Evolutionary conservation across 2,888 invertebrate species (phyloP), one percentile per base, ranked within the genome.

Genomic region (Hemithea aestivaria): DNA sequence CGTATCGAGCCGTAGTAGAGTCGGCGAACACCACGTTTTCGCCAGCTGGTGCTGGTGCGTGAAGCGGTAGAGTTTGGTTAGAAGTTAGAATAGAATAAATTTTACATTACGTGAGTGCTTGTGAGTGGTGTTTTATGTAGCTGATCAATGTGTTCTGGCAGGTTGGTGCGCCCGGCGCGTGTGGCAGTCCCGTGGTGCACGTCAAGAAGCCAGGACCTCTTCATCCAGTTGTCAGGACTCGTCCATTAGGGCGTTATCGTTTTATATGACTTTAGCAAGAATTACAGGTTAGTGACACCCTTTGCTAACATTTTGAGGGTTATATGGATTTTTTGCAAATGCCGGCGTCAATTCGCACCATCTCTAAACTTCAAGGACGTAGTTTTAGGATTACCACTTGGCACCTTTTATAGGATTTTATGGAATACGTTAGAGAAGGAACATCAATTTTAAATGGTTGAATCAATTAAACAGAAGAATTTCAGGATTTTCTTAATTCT

Each of bases 221-320:
- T 82, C 83, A n/a, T n/a, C 78, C 79, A 74, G 78, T 81, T 74
- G 81, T 70, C 79, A 76, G 87, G 87, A 87, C 87, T 90, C 93
- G 93, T 93, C 93, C 93, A 91, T 90, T 90, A 91, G 93, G 93
- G 93, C 93, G 93, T 91, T 92, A 94, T 91, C 91, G 90, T 94
- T 94, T 96, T 96, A 96, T 96, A 96, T 96, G 96, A 95, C 95
- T 95, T 95, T 95, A 95, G 94, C 92, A 94, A 94, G 92, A 92
- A 92, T 90, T 90, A 93, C 91, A 94, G 95, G 95, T 95, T 78
- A 92, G 92, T 89, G 58, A 36, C 38, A 45, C 36, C 46, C 31
- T 25, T 4, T 20, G 21, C 6, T 21, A 1, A 5, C 8, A 2
- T 21, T 25, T 27, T 24, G 12, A 26, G 16, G 41, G 41, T 42